Percentiles rank a stretch among this genome's conserved stretches.
Evolutionary conservation across 2,113 vertebrate genomes (phyloP).

Genomic region (Thalassarche chlororhynchos): DNA sequence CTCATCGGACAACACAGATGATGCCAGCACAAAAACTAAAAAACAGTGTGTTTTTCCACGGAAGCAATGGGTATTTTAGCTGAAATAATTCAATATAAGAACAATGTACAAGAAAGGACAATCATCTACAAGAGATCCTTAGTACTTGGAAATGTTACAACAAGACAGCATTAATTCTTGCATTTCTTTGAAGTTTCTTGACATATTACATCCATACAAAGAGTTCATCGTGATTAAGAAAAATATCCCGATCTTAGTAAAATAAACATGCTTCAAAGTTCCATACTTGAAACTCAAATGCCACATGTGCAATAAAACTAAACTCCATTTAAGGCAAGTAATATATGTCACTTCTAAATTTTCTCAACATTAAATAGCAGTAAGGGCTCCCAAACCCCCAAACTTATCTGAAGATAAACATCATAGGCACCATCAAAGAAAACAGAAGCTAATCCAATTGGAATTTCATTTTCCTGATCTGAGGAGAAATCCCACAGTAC

Average conservation of each 20-base stretch:
- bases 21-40: not conserved
- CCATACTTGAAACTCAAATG: conserved; percentile 46
- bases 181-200: conserved; percentile 17
- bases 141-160: conserved; percentile 40
- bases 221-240: conserved; percentile 37
- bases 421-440: conserved; percentile 54
- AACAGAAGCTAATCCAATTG: conserved; percentile 42
- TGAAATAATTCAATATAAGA: not conserved
- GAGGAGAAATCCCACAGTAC: conserved; percentile 18
- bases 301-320: conserved; percentile 20
- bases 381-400: conserved; percentile 9
- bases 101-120: not conserved
- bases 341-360: not conserved
- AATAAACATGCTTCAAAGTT: conserved; percentile 46
- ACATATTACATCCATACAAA: conserved; percentile 24
- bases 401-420: conserved; percentile 36
- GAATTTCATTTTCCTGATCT: conserved; percentile 31
- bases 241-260: conserved; percentile 38
- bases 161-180: conserved; percentile 9
- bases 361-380: conserved; percentile 26
- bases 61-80: not conserved
- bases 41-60: not conserved
- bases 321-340: conserved; percentile 60
- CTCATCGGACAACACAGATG: not conserved
- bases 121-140: conserved; percentile 7